Evolutionary conservation across 2,113 vertebrate genomes (phyloP).

Genomic region (Tinamus guttatus): DNA sequence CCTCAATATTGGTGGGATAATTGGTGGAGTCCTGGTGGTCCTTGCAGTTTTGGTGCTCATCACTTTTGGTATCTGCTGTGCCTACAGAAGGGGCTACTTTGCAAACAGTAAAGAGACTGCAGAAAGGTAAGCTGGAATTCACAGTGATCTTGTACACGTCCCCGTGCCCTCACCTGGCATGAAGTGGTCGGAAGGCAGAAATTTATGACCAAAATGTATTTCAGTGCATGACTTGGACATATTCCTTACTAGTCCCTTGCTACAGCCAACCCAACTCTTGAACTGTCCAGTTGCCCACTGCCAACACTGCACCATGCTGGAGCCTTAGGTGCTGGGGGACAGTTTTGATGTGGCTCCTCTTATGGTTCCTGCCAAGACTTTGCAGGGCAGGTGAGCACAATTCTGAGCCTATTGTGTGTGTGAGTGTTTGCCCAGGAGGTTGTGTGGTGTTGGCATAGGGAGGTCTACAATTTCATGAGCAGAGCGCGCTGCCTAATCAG

Average conservation of each 20-base stretch:
- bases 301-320: background rate
- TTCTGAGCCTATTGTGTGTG: background rate
- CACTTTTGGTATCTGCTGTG: conserved; percentile 86
- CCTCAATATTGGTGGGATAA: conserved; percentile 88
- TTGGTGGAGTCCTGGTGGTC: conserved; percentile 88
- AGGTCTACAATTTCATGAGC: background rate
- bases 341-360: background rate
- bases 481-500: background rate
- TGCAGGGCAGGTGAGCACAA: background rate
- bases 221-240: background rate
- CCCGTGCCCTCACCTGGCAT: background rate
- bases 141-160: rapidly evolving
- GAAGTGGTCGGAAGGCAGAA: background rate
- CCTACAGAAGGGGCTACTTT: conserved; percentile 88
- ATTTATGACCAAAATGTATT: background rate
- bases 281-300: background rate
- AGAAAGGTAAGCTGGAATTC: conserved; percentile 81
- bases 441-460: background rate
- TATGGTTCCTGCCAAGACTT: background rate
- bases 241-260: background rate
- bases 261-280: background rate
- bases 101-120: conserved; percentile 83
- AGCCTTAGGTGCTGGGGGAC: background rate
- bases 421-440: background rate
- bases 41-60: conserved; percentile 81